A percentile compares a stretch with the other conserved stretches of the same genome.
phyloP scores from a whole-genome alignment of 2,797 vertebrate genomes.

The Macroramphosus scolopax region DNA sequence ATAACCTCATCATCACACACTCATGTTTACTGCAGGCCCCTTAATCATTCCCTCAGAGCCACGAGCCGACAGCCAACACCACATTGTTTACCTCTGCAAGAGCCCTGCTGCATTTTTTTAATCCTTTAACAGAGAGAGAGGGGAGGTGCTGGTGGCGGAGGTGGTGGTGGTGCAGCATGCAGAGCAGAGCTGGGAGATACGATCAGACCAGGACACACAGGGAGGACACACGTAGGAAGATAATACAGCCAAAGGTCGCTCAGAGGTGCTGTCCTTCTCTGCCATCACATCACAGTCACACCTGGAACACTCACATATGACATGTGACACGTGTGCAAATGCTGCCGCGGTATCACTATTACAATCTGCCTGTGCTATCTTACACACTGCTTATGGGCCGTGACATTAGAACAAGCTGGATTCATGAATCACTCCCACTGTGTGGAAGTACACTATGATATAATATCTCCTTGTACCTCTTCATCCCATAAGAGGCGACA shows the following conservation, averaged over 20 bases:
- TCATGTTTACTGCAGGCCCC: conserved; percentile 28
- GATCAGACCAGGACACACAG: conserved; percentile 48
- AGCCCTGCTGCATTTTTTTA: conserved; percentile 19
- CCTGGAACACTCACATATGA: too few species aligned
- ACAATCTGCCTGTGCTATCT: too few species aligned
- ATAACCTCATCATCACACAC: conserved; percentile 55
- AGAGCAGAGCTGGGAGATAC: conserved; percentile 49
- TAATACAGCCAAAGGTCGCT: conserved; percentile 50
- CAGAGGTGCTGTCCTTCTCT: conserved; percentile 37
- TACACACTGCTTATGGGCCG: too few species aligned
- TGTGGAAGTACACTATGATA: too few species aligned
- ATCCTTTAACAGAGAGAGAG: conserved; percentile 17
- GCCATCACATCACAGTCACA: conserved; percentile 12
- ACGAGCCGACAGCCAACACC: conserved; percentile 32
- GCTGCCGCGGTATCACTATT: too few species aligned
- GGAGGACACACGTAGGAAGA: conserved; percentile 29
- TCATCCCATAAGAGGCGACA: too few species aligned
- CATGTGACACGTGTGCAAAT: too few species aligned
- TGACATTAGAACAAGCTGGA: too few species aligned
- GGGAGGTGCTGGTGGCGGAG: neutral
- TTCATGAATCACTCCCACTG: too few species aligned
- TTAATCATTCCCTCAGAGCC: conserved; percentile 41
- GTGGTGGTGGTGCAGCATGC: conserved; percentile 32
- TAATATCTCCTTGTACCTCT: too few species aligned
- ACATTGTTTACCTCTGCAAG: conserved; percentile 29